A percentile compares a stretch with the other conserved stretches of the same genome.
phyloP scores from a whole-genome alignment of 2,888 invertebrate species.

The Zaprionus lineosus region DNA sequence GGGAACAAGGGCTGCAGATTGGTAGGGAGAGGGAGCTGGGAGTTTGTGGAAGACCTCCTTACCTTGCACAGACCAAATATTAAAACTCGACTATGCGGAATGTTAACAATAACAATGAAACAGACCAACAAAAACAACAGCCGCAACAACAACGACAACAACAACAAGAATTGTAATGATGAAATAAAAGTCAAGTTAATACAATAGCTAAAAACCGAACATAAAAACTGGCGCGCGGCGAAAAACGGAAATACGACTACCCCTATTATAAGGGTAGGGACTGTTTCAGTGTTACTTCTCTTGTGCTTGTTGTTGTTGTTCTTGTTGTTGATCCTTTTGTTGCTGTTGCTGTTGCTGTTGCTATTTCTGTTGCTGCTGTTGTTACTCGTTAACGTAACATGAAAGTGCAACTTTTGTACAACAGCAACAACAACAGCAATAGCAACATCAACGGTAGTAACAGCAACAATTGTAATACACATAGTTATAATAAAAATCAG shows the following conservation, averaged over 20 bases:
- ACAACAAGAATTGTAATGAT: conserved; percentile 65
- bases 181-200: conserved; percentile 75
- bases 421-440: conserved; percentile 23
- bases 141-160: conserved; percentile 26
- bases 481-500: conserved; percentile 71
- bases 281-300: conserved; percentile 16
- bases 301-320: conserved; percentile 14
- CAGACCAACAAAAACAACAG: conserved; percentile 27
- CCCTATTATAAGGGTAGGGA: conserved; percentile 58
- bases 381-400: conserved; percentile 66
- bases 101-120: conserved; percentile 72
- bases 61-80: conserved; percentile 28
- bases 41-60: not conserved
- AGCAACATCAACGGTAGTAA: conserved; percentile 19
- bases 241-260: conserved; percentile 66
- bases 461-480: conserved; percentile 59
- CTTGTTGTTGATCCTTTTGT: conserved; percentile 22
- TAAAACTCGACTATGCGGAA: conserved; percentile 54
- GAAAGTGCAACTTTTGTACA: conserved; percentile 74
- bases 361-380: conserved; percentile 29
- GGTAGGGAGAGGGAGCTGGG: too few species aligned
- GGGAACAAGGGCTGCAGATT: too few species aligned
- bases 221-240: conserved; percentile 48
- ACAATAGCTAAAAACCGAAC: conserved; percentile 69
- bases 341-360: conserved; percentile 14